These are phyloP conservation scores for Parthenolecanium corni DNA, from an alignment of 2,888 invertebrate species.

Conservation along the genomic window DNA sequence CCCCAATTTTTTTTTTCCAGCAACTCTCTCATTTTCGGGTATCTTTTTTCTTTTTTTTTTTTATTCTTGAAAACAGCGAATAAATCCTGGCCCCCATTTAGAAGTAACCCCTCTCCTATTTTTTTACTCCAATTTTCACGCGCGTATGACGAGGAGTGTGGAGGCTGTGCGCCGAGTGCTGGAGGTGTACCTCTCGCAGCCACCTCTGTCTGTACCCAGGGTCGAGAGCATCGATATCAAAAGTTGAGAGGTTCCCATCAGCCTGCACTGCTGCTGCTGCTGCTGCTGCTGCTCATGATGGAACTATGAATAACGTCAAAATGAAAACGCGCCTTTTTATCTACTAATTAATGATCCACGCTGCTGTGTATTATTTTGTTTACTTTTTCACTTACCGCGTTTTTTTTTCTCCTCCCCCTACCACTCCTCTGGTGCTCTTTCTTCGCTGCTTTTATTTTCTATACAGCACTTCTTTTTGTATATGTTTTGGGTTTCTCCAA, in stretches of 20 bases:
- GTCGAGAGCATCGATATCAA: slow-evolving; percentile 13
- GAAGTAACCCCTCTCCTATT: neutral
- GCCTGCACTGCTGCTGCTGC: neutral
- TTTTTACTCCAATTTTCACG: neutral
- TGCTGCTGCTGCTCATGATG: slow-evolving; percentile 17
- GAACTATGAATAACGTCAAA: slow-evolving; percentile 27
- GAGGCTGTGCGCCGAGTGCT: too few species aligned
- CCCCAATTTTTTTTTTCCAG: neutral
- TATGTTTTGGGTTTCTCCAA: too few species aligned
- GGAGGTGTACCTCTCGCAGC: neutral
- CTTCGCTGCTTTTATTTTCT: neutral
- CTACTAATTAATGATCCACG: slow-evolving; percentile 25
- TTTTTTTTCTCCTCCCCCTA: neutral
- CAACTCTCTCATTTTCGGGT: neutral
- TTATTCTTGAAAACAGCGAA: neutral
- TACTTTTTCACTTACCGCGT: slow-evolving; percentile 22
- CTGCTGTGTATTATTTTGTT: slow-evolving; percentile 19
- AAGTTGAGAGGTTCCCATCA: slow-evolving; percentile 27
- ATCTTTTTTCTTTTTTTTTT: too few species aligned
- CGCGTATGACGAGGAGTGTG: too few species aligned
- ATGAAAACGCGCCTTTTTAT: slow-evolving; percentile 28
- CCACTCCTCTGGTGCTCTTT: neutral
- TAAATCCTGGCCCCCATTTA: neutral
- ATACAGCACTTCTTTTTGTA: too few species aligned
- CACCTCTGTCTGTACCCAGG: neutral